These are phyloP conservation scores for Platorchestia sp. DNA, from an alignment of 1,140 invertebrate genomes.

Conservation along the genomic window DNA sequence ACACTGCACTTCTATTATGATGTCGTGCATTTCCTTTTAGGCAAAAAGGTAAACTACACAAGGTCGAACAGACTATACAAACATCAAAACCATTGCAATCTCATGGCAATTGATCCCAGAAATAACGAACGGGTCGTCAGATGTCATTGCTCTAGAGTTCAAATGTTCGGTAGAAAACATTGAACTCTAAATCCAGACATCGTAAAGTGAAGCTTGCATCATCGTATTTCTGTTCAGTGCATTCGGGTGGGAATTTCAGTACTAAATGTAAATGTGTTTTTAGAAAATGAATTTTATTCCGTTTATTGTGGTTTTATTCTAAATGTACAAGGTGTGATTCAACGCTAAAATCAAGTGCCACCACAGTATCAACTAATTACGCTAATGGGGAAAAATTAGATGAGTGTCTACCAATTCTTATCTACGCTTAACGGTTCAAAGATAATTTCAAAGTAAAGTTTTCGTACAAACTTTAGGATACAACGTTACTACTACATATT, in stretches of 20 bases:
- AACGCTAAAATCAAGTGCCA: neutral
- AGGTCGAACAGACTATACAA: neutral
- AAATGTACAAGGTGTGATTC: neutral
- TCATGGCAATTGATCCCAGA: neutral
- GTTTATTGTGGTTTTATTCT: no score
- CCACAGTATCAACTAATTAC: neutral
- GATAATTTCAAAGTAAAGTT: neutral
- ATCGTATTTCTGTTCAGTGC: neutral
- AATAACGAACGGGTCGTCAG: neutral
- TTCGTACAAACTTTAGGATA: constrained; percentile 21
- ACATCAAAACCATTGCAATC: neutral
- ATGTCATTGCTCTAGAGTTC: neutral
- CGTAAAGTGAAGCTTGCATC: neutral
- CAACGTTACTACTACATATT: neutral
- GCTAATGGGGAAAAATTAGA: neutral
- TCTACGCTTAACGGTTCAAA: neutral
- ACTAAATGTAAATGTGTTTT: neutral
- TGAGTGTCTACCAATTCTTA: neutral
- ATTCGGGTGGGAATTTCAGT: neutral
- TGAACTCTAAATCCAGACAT: neutral
- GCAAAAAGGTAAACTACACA: neutral
- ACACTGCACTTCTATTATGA: neutral
- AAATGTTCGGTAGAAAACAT: neutral
- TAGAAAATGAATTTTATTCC: no score
- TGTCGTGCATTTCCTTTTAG: neutral